Percentiles rank a stretch among this genome's conserved stretches.
phyloP scores from a whole-genome alignment of 2,888 invertebrate species.

The Notodonta dromedarius region DNA sequence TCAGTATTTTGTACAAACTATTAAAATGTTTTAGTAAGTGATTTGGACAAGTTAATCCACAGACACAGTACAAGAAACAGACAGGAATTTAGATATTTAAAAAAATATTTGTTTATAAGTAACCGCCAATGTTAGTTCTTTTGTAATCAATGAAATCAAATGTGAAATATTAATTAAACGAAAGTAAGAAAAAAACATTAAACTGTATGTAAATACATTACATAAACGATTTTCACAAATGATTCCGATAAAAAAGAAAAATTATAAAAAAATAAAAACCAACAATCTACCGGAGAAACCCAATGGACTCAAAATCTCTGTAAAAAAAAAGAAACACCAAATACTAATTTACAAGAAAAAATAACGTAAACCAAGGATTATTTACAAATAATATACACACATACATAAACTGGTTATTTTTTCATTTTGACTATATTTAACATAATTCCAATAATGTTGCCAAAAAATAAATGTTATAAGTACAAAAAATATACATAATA shows the following conservation, averaged over 20 bases:
- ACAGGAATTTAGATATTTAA: conserved; percentile 6
- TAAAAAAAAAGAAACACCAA: conserved; percentile 63
- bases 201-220: conserved; percentile 3
- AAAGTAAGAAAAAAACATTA: conserved; percentile 11
- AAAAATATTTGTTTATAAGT: conserved; percentile 24
- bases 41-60: conserved; percentile 17
- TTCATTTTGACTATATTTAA: background rate
- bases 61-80: conserved; percentile 17
- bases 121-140: conserved; percentile 65
- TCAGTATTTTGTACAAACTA: conserved; percentile 33
- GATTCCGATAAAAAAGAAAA: conserved; percentile 47
- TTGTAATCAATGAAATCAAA: conserved; percentile 46
- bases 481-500: background rate
- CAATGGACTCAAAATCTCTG: conserved; percentile 74
- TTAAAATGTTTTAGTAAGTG: conserved; percentile 25
- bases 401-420: background rate
- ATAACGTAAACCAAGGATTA: conserved; percentile 29
- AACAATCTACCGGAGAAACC: conserved; percentile 79
- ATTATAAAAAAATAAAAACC: conserved; percentile 56
- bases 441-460: background rate
- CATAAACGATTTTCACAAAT: conserved; percentile 44
- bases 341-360: conserved; percentile 43
- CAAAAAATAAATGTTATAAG: background rate
- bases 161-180: conserved; percentile 35
- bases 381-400: conserved; percentile 21